phyloP scores from a whole-genome alignment of 2,888 invertebrate genomes.

The Perizoma flavofasciatum region DNA sequence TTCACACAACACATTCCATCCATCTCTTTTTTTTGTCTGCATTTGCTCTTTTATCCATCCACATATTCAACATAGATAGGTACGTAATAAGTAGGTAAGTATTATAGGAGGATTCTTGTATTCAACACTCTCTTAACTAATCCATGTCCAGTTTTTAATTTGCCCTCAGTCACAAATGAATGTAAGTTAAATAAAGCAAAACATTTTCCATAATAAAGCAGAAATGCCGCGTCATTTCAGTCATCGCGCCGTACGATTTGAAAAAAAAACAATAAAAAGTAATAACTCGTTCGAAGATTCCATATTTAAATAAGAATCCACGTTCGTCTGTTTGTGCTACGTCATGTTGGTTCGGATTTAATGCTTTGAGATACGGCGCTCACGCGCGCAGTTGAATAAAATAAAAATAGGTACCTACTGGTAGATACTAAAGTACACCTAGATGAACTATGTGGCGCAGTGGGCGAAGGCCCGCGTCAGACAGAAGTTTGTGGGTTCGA shows the following conservation, averaged over 20 bases:
- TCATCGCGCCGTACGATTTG: constrained; percentile 55
- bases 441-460: no score
- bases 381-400: neutral
- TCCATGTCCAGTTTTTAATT: neutral
- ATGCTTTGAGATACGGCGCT: constrained; percentile 17
- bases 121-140: no score
- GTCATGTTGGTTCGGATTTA: constrained; percentile 58
- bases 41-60: no score
- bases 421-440: neutral
- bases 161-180: constrained; percentile 11
- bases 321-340: constrained; percentile 67
- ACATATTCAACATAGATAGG: no score
- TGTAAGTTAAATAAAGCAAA: constrained; percentile 22
- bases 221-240: constrained; percentile 65
- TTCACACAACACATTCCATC: no score
- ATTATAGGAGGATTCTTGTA: no score
- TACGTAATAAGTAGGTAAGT: no score
- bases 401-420: neutral
- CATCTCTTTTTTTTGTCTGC: no score
- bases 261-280: constrained; percentile 58
- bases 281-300: constrained; percentile 73
- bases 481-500: no score
- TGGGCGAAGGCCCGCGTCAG: no score
- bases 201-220: constrained; percentile 49
- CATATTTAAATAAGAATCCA: constrained; percentile 76